phyloP scores from a whole-genome alignment of 2,888 invertebrate genomes.

The Lamproptera curius region DNA sequence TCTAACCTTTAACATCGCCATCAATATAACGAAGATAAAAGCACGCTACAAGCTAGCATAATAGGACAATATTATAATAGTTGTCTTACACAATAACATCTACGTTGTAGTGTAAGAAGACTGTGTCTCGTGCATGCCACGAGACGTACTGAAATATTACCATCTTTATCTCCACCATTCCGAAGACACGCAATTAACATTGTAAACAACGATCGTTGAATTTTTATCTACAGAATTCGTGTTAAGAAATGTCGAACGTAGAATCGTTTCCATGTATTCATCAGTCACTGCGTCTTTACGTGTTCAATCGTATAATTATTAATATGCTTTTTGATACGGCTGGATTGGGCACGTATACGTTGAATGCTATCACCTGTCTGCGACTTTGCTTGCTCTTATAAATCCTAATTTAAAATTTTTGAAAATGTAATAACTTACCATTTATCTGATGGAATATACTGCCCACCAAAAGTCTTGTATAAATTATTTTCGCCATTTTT shows the following conservation, averaged over 20 bases:
- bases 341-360: neutral
- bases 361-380: no score
- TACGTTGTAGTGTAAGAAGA: constrained; percentile 17
- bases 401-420: no score
- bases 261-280: constrained; percentile 21
- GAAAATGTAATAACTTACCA: no score
- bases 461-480: no score
- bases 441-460: no score
- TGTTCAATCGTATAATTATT: constrained; percentile 15
- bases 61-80: constrained; percentile 16
- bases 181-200: constrained; percentile 21
- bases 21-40: constrained; percentile 17
- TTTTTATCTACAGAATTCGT: constrained; percentile 19
- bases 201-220: constrained; percentile 13
- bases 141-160: constrained; percentile 19
- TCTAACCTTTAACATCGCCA: constrained; percentile 10
- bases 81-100: constrained; percentile 17
- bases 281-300: constrained; percentile 17
- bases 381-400: no score
- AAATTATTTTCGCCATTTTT: no score
- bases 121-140: neutral
- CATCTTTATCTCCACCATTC: constrained; percentile 15
- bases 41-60: constrained; percentile 14
- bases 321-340: constrained; percentile 9
- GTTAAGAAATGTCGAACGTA: constrained; percentile 15